Percentiles rank a stretch among this genome's conserved stretches.
These are phyloP conservation scores for Euglossa dilemma DNA, from an alignment of 1,140 invertebrate genomes.

Conservation along the genomic window DNA sequence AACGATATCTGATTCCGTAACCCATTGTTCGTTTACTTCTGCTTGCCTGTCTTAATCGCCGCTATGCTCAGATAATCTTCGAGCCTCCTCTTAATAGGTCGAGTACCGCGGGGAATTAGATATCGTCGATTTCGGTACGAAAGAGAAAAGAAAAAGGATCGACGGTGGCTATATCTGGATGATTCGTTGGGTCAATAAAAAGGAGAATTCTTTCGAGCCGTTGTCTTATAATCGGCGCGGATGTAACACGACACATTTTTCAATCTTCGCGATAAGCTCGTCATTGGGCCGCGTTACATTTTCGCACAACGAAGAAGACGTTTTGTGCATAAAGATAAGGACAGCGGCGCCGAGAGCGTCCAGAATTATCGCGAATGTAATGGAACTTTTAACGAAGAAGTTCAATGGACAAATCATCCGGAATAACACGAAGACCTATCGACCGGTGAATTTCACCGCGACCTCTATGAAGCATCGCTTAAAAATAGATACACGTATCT, in stretches of 20 bases:
- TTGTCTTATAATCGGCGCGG: too few species aligned
- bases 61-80: too few species aligned
- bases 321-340: not conserved
- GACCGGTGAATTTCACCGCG: not conserved
- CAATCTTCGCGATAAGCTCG: not conserved
- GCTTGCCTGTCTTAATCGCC: too few species aligned
- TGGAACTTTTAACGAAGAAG: not conserved
- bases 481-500: not conserved
- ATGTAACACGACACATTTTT: not conserved
- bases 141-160: too few species aligned
- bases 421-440: not conserved
- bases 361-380: not conserved
- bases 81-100: too few species aligned
- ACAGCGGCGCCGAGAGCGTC: not conserved
- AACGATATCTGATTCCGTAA: too few species aligned
- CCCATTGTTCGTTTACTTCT: too few species aligned
- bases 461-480: not conserved
- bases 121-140: too few species aligned
- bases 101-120: too few species aligned
- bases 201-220: too few species aligned
- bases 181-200: too few species aligned
- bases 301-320: not conserved
- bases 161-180: too few species aligned
- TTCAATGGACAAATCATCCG: not conserved
- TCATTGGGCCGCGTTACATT: not conserved